Base-by-base conservation (phyloP, 2,888 invertebrate species). In the Xestia xanthographa region DNA sequence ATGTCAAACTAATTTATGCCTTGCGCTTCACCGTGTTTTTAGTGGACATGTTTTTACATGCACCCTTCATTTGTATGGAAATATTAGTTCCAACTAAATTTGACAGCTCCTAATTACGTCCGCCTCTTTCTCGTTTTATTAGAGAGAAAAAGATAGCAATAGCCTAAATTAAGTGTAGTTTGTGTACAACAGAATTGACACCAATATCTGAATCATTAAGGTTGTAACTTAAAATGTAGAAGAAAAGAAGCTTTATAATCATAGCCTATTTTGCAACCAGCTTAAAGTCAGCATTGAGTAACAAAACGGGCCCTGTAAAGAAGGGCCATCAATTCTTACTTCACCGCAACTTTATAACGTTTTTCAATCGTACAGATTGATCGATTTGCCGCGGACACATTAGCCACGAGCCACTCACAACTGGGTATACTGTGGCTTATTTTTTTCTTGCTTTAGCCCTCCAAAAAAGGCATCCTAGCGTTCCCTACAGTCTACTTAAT, bases 391-490 rank as follows among this genome's bases (percentile, higher is more conserved):
- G 41, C 34, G 9, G 17, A 26, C 26, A 66, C 34, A 75, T 77
- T 66, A 63, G 48, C 79, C 67, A 75, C 53, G 22, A 81, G 56
- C 53, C 68, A 63, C 45, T 41, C 26, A 50, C n/a, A 60, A 83
- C 29, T 82, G 63, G 63, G 34, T 11, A 50, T 77, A 71, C 72
- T 77, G 72, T 29, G 22, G 5, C 12, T 72, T 67, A 56, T 48
- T 65, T 78, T 79, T 69, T 74, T 65, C 17, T 58, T 38, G 29
- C 56, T 43, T 29, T 66, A n/a, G 66, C 29, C 34, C 29, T 63
- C 84, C 75, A 60, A 70, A 86, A 87, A 86, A 81, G 90, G 87
- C 26, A 69, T 68, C 56, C 53, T 69, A 69, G 78, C 74, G 77
- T 75, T 77, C 77, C 75, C 62, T 71, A 66, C 70, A 67, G 66